A percentile compares a stretch with the other conserved stretches of the same genome.
Conservation (phyloP, 1,140 invertebrate genomes). For the Saccostrea echinata region DNA sequence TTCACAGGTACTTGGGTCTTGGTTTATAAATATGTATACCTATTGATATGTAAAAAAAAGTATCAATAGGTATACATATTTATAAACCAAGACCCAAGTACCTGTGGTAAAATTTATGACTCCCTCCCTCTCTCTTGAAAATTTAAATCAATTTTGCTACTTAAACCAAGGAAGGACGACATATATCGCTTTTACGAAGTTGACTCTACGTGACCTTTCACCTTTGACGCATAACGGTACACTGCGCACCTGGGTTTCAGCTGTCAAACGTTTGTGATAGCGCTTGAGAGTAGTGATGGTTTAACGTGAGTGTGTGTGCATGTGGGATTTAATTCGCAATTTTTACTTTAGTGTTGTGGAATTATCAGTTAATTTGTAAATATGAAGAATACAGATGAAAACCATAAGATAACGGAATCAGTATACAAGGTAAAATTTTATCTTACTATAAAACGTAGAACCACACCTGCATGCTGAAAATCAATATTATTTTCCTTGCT, state of each 20-base stretch:
- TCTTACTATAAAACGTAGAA: neutral
- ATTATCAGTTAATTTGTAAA: slow-evolving; percentile 24
- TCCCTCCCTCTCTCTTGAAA: too few relatives aligned
- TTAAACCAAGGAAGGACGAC: too few relatives aligned
- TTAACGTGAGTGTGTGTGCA: slow-evolving; percentile 14
- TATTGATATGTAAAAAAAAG: too few relatives aligned
- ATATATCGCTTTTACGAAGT: too few relatives aligned
- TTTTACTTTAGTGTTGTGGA: neutral
- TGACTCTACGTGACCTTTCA: slow-evolving; percentile 47
- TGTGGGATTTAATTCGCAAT: slow-evolving; percentile 21
- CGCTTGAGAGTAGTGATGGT: slow-evolving; percentile 43
- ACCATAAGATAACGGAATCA: slow-evolving; percentile 59
- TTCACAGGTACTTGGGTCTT: too few relatives aligned
- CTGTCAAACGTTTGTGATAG: slow-evolving; percentile 38
- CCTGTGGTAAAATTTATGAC: too few relatives aligned
- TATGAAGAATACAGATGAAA: slow-evolving; percentile 65
- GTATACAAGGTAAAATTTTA: slow-evolving; percentile 60
- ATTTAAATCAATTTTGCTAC: too few relatives aligned
- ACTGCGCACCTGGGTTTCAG: slow-evolving; percentile 54
- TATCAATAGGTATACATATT: too few relatives aligned
- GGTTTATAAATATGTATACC: too few relatives aligned
- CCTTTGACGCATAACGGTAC: slow-evolving; percentile 59
- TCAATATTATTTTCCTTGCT: slow-evolving; percentile 27
- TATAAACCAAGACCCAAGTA: too few relatives aligned
- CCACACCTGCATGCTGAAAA: slow-evolving; percentile 45